Conservation (phyloP, 1,140 invertebrate species). For the Chionoecetes opilio region DNA sequence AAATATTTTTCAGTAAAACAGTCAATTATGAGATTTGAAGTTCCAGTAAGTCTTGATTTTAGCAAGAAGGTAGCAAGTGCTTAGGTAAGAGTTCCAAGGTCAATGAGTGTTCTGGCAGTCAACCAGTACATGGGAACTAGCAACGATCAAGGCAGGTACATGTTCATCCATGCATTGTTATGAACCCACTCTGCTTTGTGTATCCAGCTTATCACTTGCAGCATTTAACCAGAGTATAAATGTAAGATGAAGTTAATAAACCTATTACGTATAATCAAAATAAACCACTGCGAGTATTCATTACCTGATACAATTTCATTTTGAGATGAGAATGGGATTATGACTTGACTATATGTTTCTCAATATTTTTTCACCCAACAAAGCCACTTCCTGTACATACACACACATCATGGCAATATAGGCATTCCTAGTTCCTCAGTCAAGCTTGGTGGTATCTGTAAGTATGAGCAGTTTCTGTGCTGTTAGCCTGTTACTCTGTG, state of each 20-base stretch:
- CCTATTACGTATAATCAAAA: slow-evolving; percentile 9
- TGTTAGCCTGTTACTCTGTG: too few relatives aligned
- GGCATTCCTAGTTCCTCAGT: too few relatives aligned
- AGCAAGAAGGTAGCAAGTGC: neutral
- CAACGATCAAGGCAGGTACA: neutral
- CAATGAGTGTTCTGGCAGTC: neutral
- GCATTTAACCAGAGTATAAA: neutral
- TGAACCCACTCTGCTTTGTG: slow-evolving; percentile 15
- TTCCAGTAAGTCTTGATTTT: neutral
- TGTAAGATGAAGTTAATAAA: neutral
- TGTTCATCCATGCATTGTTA: slow-evolving; percentile 6
- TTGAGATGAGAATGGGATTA: too few relatives aligned
- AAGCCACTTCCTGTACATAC: too few relatives aligned
- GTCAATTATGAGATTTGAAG: neutral
- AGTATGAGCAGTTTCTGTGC: too few relatives aligned
- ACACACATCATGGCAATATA: too few relatives aligned
- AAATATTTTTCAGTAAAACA: neutral
- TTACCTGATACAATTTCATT: neutral
- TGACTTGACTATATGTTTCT: too few relatives aligned
- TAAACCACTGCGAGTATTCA: neutral
- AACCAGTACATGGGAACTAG: neutral
- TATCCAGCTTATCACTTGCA: slow-evolving; percentile 8
- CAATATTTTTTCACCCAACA: too few relatives aligned
- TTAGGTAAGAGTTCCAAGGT: neutral
- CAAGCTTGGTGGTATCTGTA: too few relatives aligned